Evolutionary conservation across 53 echinoderm and acorn worm species (phyloP), one percentile per base, ranked within the genome.

Genomic region (Patiria pectinifera): DNA sequence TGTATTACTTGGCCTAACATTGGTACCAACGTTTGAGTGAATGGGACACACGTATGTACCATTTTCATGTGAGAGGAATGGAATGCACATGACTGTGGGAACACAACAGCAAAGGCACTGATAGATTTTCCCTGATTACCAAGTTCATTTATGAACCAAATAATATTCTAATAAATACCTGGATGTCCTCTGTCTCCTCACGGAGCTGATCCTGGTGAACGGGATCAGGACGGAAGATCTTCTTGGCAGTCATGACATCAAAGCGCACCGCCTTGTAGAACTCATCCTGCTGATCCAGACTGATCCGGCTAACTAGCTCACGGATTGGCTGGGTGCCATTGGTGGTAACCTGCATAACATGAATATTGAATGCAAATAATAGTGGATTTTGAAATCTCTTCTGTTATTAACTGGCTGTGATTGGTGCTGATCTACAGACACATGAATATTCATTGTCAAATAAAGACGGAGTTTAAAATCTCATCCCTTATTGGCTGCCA

Each of bases 191-290:
- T 0, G 62, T 84, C n/a, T n/a, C 58, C 59, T 88, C 74, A 35
- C 89, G 19, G n/a, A 77, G 10, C 62, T 94, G 72, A 61, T 86
- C 81, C 6, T 8, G 63, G 78, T 83, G 94, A 14, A 87, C 24
- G 11, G 59, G 24, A 61, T 82, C 71, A 1, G 9, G 13, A 1
- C 44, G 22, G 72, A 85, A 81, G 11, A 45, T 61, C 88, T 69
- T 87, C 69, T 93, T 26, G 76, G 44, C 75, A 13, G 71, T 78
- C 43, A 93, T 43, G 21, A 93, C 22, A 59, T 95, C 95, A 35
- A 95, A 6, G 58, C 83, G 84, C 18, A 90, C 59, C 35, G 89
- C 91, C 86, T 95, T 95, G 91, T 93, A 95, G 49, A 80, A 79
- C 26, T 85, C 70, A 83, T 92, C 82, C 70, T 93, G 89, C 79